phyloP scores from a whole-genome alignment of 2,888 invertebrate genomes.

The Electrophaes corylata region DNA sequence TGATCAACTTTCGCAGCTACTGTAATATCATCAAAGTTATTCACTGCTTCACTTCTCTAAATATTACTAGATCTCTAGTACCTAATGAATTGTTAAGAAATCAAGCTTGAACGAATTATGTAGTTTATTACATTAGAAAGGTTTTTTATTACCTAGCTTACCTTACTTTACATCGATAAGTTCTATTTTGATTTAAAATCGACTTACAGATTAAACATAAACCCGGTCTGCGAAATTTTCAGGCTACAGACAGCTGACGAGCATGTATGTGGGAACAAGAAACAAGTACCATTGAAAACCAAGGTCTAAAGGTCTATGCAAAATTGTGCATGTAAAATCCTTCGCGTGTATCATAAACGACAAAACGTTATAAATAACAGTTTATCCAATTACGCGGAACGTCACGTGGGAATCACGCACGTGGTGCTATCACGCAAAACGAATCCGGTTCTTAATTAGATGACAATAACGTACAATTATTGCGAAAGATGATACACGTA shows the following conservation, averaged over 20 bases:
- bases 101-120: not conserved
- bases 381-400: slow-evolving; percentile 32
- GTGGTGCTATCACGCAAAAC: slow-evolving; percentile 24
- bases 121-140: not conserved
- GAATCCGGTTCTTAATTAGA: slow-evolving; percentile 23
- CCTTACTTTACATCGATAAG: not conserved
- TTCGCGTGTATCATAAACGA: slow-evolving; percentile 27
- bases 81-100: not conserved
- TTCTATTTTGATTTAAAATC: not conserved
- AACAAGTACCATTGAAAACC: slow-evolving; percentile 6
- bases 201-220: too few relatives aligned
- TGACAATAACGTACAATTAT: slow-evolving; percentile 18
- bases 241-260: not conserved
- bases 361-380: slow-evolving; percentile 30
- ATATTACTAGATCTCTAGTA: not conserved
- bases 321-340: slow-evolving; percentile 25
- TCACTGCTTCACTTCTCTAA: not conserved
- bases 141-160: not conserved
- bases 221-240: not conserved
- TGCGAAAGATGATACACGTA: slow-evolving; percentile 2
- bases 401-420: slow-evolving; percentile 32
- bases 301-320: slow-evolving; percentile 24
- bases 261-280: slow-evolving; percentile 3
- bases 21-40: not conserved
- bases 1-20: slow-evolving; percentile 8